Evolutionary conservation across 2,113 vertebrate species (phyloP).

Genomic region (Trogon melanurus): DNA sequence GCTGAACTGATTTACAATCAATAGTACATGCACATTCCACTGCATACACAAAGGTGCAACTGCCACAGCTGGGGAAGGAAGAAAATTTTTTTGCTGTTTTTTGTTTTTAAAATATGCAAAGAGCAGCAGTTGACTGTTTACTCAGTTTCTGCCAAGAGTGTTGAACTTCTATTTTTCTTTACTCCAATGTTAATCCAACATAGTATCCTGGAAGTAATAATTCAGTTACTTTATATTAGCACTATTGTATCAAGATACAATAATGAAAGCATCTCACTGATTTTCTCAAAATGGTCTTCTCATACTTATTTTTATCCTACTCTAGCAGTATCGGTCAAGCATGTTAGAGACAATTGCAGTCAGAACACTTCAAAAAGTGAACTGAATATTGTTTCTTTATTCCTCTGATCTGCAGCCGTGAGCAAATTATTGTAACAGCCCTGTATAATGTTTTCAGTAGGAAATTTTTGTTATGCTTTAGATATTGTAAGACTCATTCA

Average conservation of each 20-base stretch:
- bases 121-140: neutral
- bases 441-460: neutral
- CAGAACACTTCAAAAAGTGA: neutral
- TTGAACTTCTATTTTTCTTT: neutral
- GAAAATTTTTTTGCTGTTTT: neutral
- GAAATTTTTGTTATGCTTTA: neutral
- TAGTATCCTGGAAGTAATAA: neutral
- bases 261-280: neutral
- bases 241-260: neutral
- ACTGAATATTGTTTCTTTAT: neutral
- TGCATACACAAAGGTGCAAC: neutral
- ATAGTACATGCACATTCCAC: neutral
- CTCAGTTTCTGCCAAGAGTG: neutral
- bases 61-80: rapidly evolving
- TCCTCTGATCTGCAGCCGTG: constrained; percentile 12
- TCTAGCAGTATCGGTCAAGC: neutral
- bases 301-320: neutral
- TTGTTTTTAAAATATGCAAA: neutral
- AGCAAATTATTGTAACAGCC: constrained; percentile 6
- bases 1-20: neutral
- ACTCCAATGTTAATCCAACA: neutral
- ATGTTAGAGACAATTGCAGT: neutral
- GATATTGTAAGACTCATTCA: neutral
- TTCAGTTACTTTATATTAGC: neutral
- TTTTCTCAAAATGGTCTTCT: neutral